These are phyloP conservation scores for Griposia aprilina DNA, from an alignment of 2,888 invertebrate species.

Conservation along the genomic window DNA sequence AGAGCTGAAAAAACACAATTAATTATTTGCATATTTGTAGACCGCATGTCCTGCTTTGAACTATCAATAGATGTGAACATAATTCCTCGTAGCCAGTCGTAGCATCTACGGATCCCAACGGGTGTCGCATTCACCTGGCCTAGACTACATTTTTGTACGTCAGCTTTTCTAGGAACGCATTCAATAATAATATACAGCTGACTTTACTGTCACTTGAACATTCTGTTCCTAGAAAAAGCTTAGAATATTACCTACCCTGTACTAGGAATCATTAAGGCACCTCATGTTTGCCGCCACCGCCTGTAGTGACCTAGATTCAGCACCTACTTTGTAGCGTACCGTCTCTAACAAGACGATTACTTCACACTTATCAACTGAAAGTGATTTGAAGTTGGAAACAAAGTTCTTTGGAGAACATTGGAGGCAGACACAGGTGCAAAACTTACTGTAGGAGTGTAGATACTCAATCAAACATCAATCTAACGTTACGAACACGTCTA, in stretches of 20 bases:
- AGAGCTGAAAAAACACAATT: neutral
- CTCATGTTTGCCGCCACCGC: slow-evolving; percentile 27
- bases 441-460: slow-evolving; percentile 53
- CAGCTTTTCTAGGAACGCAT: slow-evolving; percentile 26
- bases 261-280: slow-evolving; percentile 50
- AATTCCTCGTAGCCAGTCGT: neutral
- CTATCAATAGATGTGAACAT: neutral
- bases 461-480: slow-evolving; percentile 71
- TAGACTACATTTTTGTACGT: neutral
- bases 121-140: neutral
- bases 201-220: too few species aligned
- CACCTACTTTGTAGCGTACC: slow-evolving; percentile 43
- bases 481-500: slow-evolving; percentile 70
- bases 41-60: neutral
- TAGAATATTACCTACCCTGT: slow-evolving; percentile 23
- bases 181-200: slow-evolving; percentile 6
- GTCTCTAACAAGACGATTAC: slow-evolving; percentile 59
- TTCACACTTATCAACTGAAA: slow-evolving; percentile 62
- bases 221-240: slow-evolving; percentile 22
- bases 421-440: slow-evolving; percentile 62
- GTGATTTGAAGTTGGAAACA: slow-evolving; percentile 63
- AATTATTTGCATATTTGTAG: neutral
- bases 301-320: slow-evolving; percentile 48
- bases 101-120: neutral
- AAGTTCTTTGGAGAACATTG: slow-evolving; percentile 58